These are phyloP conservation scores for Cheiracanthium punctorium DNA, from an alignment of 2,888 invertebrate genomes.

Conservation along the genomic window DNA sequence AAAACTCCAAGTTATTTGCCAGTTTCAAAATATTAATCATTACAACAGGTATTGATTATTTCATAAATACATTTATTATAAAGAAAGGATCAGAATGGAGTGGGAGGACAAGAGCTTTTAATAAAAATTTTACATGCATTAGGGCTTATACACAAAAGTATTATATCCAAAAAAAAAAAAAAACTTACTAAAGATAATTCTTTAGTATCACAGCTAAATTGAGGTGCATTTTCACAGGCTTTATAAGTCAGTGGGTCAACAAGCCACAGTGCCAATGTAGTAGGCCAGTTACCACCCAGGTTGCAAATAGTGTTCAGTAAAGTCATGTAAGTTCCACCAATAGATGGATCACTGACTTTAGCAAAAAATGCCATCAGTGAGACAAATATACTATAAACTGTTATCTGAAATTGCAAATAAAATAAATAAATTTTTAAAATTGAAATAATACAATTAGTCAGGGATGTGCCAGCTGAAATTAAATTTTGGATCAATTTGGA, in stretches of 20 bases:
- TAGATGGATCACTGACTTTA: constrained; percentile 94
- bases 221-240: constrained; percentile 79
- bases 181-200: constrained; percentile 81
- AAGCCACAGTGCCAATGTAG: constrained; percentile 91
- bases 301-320: constrained; percentile 96
- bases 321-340: constrained; percentile 99
- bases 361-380: constrained; percentile 98
- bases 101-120: too few species aligned
- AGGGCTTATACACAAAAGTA: too few species aligned
- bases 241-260: constrained; percentile 92
- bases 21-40: too few species aligned
- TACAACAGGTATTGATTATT: too few species aligned
- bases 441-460: too few species aligned
- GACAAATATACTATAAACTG: constrained; percentile 97
- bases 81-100: too few species aligned
- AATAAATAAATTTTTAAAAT: not conserved
- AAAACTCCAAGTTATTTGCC: too few species aligned
- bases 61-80: too few species aligned
- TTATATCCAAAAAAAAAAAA: too few species aligned
- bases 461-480: too few species aligned
- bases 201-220: constrained; percentile 79
- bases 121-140: too few species aligned
- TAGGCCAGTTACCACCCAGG: constrained; percentile 98
- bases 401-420: constrained; percentile 81
- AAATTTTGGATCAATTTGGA: too few species aligned